Conservation (phyloP, 2,113 vertebrate species). For the Trogon surrucura region DNA sequence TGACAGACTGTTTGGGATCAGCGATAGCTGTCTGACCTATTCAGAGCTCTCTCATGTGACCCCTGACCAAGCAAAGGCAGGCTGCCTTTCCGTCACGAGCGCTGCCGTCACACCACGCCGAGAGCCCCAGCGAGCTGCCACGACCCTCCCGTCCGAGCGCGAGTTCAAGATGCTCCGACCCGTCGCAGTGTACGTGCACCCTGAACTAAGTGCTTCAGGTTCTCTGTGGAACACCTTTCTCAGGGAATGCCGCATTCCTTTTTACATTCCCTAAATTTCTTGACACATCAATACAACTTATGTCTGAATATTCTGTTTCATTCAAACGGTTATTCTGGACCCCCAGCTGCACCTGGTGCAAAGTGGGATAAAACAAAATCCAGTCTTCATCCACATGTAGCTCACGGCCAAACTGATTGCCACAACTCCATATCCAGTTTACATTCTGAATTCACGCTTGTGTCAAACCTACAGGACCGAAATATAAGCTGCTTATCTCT, state of each 20-base stretch:
- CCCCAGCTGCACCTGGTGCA: conserved; percentile 70
- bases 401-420: conserved; percentile 1
- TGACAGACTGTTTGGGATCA: conserved; percentile 49
- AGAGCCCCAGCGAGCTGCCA: not conserved
- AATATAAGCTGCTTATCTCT: not conserved
- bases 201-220: not conserved
- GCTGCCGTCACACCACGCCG: not conserved
- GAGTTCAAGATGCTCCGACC: not conserved
- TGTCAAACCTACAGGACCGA: not conserved
- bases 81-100: conserved; percentile 38
- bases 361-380: conserved; percentile 34
- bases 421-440: not conserved
- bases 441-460: not conserved
- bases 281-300: conserved; percentile 44
- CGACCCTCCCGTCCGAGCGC: not conserved
- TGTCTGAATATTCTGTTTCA: conserved; percentile 57
- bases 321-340: conserved; percentile 75
- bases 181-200: not conserved
- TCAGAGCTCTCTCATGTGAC: conserved; percentile 49
- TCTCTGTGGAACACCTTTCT: not conserved
- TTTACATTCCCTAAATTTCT: not conserved
- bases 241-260: not conserved
- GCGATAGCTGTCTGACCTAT: conserved; percentile 52
- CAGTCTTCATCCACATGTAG: conserved; percentile 11
- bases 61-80: not conserved